Percentiles rank a stretch among this genome's conserved stretches.
Conservation (phyloP, 1,140 invertebrate genomes). For the Nasonia longicornis region DNA sequence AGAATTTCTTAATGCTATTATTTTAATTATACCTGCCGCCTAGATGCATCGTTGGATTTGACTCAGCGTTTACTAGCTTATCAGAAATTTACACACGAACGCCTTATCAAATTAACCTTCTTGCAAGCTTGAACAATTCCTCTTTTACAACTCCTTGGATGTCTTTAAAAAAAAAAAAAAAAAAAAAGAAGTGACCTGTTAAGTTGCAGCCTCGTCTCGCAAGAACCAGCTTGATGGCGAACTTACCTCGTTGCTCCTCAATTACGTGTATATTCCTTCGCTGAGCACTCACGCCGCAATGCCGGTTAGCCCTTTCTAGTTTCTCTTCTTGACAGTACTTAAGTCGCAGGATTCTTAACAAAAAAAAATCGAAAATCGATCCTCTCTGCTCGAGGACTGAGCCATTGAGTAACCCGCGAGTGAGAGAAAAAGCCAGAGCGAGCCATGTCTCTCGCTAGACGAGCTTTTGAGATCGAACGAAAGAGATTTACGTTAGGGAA, state of each 20-base stretch:
- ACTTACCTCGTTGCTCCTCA: constrained; percentile 36
- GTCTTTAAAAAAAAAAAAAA: constrained; percentile 2
- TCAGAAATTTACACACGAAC: constrained; percentile 33
- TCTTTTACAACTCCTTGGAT: constrained; percentile 42
- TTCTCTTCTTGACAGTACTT: constrained; percentile 49
- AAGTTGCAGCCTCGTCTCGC: constrained; percentile 34
- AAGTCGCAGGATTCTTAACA: constrained; percentile 21
- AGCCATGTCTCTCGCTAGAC: constrained; percentile 27
- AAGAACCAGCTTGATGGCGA: constrained; percentile 35
- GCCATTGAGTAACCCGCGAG: background rate
- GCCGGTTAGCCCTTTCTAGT: constrained; percentile 51
- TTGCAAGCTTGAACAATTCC: constrained; percentile 45
- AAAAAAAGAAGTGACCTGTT: constrained; percentile 39
- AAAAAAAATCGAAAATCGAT: constrained; percentile 31
- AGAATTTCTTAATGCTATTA: constrained; percentile 63
- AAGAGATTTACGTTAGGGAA: constrained; percentile 25
- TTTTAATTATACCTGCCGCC: constrained; percentile 64
- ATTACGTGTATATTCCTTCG: constrained; percentile 35
- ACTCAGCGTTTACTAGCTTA: constrained; percentile 48
- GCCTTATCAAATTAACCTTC: constrained; percentile 43
- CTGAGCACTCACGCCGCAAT: constrained; percentile 40
- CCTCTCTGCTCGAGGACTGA: constrained; percentile 27
- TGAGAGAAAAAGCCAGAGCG: constrained; percentile 15
- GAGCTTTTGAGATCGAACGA: background rate
- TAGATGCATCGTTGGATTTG: constrained; percentile 65